These are phyloP conservation scores for Antennarius striatus DNA, from an alignment of 2,113 vertebrate genomes.

Conservation along the genomic window DNA sequence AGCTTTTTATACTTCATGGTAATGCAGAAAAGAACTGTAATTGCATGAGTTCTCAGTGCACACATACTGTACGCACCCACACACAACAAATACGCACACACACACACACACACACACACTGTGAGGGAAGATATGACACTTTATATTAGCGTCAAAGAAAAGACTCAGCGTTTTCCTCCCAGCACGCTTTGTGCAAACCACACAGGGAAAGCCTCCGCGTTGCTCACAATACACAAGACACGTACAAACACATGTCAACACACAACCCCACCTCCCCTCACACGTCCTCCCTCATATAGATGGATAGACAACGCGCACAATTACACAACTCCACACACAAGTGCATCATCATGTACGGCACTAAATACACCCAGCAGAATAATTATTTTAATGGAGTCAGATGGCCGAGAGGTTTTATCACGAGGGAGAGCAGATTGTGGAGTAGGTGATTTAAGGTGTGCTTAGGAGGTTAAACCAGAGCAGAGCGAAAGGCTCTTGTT, in stretches of 20 bases:
- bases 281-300: slow-evolving; percentile 3
- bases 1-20: slow-evolving; percentile 44
- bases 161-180: slow-evolving; percentile 51
- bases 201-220: slow-evolving; percentile 48
- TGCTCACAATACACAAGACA: slow-evolving; percentile 36
- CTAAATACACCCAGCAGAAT: not conserved
- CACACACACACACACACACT: slow-evolving; percentile 33
- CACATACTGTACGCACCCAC: slow-evolving; percentile 45
- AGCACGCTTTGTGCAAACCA: slow-evolving; percentile 36
- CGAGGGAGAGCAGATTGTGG: slow-evolving; percentile 1
- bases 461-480: not conserved
- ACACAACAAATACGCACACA: slow-evolving; percentile 21
- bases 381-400: slow-evolving; percentile 16
- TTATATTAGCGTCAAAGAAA: slow-evolving; percentile 67
- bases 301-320: slow-evolving; percentile 2
- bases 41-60: slow-evolving; percentile 58
- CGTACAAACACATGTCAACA: slow-evolving; percentile 23
- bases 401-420: slow-evolving; percentile 4
- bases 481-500: not conserved
- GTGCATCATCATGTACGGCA: not conserved
- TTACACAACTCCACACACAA: slow-evolving; percentile 4
- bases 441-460: slow-evolving; percentile 7
- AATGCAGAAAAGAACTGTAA: slow-evolving; percentile 51
- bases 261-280: not conserved
- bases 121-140: slow-evolving; percentile 58